These are phyloP conservation scores for Drosophila ogumai DNA, from an alignment of 1,140 invertebrate genomes.

Conservation along the genomic window DNA sequence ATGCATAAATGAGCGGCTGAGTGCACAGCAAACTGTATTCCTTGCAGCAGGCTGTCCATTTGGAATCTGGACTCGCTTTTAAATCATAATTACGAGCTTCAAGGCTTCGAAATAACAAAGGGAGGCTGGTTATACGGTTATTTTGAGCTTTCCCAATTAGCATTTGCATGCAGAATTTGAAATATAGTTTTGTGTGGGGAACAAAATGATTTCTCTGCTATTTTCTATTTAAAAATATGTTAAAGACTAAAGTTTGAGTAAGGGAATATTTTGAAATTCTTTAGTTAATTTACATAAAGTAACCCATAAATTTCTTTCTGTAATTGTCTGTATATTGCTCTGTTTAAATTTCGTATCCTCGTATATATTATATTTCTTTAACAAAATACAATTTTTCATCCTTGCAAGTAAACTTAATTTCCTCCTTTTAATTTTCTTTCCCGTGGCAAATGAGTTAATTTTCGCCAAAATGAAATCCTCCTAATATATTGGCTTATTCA, in stretches of 20 bases:
- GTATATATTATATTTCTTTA: background rate
- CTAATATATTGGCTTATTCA: conserved; percentile 36
- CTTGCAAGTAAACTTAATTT: background rate
- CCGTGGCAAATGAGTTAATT: conserved; percentile 7
- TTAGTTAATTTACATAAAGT: too few relatives aligned
- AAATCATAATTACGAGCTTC: conserved; percentile 47
- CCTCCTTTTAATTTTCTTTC: background rate
- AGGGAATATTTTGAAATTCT: background rate
- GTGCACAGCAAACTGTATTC: conserved; percentile 41
- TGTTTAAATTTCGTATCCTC: background rate
- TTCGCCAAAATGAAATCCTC: background rate
- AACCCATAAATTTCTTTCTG: too few relatives aligned
- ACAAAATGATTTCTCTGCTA: background rate
- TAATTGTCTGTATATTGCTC: too few relatives aligned
- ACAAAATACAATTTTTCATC: too few relatives aligned
- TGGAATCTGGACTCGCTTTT: conserved; percentile 29
- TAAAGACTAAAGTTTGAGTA: background rate
- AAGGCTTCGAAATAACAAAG: conserved; percentile 3
- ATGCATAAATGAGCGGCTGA: conserved; percentile 65
- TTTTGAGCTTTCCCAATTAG: background rate
- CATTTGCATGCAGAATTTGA: background rate
- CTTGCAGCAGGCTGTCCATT: conserved; percentile 17
- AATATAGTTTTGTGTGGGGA: background rate
- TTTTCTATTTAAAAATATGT: background rate
- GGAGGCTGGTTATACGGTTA: background rate